Conservation (phyloP, 2,888 invertebrate species). For the Microdon myrmicae region DNA sequence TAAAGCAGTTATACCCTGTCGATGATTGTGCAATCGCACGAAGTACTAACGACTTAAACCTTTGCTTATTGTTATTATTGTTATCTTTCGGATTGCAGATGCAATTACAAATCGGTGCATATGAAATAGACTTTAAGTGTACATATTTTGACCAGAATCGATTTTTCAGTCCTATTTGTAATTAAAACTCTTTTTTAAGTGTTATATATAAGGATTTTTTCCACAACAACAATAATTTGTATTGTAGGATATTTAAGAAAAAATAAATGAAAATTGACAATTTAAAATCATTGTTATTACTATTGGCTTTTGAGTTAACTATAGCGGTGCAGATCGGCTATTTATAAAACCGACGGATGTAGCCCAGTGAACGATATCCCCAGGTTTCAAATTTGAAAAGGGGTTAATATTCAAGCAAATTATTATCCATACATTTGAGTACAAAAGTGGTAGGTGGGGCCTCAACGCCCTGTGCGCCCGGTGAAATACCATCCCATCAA, state of each 20-base stretch:
- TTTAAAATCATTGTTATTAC: too few relatives aligned
- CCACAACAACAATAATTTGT: slow-evolving; percentile 36
- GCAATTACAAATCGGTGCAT: slow-evolving; percentile 9
- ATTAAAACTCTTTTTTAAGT: slow-evolving; percentile 25
- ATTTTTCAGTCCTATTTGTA: slow-evolving; percentile 30
- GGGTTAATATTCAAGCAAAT: too few relatives aligned
- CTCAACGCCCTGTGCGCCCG: too few relatives aligned
- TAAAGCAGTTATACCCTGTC: not conserved
- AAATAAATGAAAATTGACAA: slow-evolving; percentile 36
- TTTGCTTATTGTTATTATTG: slow-evolving; percentile 35
- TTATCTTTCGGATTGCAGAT: slow-evolving; percentile 17
- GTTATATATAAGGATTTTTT: slow-evolving; percentile 38
- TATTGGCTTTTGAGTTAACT: too few relatives aligned
- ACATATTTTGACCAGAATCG: slow-evolving; percentile 25
- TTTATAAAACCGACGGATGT: too few relatives aligned
- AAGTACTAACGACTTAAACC: too few relatives aligned
- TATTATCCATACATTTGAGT: too few relatives aligned
- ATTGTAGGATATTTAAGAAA: slow-evolving; percentile 39
- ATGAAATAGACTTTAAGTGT: slow-evolving; percentile 8
- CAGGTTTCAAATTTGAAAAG: too few relatives aligned
- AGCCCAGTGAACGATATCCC: too few relatives aligned
- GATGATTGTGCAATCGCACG: not conserved
- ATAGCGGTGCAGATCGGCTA: too few relatives aligned
- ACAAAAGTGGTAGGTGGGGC: too few relatives aligned
- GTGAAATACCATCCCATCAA: too few relatives aligned